These are phyloP conservation scores for Lutraria rhynchaena DNA, from an alignment of 1,140 invertebrate genomes.

Conservation along the genomic window DNA sequence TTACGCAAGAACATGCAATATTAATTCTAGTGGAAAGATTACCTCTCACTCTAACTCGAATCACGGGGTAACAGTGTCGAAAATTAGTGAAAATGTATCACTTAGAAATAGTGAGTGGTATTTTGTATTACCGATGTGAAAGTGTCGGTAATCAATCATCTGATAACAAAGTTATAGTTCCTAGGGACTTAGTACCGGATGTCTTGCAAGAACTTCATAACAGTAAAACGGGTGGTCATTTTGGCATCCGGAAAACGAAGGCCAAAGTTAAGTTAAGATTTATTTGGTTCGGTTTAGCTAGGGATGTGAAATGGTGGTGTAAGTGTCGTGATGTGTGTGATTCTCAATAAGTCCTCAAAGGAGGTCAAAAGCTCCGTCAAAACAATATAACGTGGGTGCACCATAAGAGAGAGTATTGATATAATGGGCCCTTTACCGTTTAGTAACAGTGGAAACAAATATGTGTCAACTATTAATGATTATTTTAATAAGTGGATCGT, in stretches of 20 bases:
- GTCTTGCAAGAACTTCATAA: constrained; percentile 10
- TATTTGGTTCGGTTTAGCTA: background rate
- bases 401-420: constrained; percentile 55
- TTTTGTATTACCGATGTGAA: constrained; percentile 10
- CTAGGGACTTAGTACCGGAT: background rate
- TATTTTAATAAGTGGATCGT: constrained; percentile 73
- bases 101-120: constrained; percentile 2
- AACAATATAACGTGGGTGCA: constrained; percentile 52
- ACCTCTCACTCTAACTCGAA: background rate
- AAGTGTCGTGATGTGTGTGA: constrained; percentile 49
- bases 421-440: constrained; percentile 45
- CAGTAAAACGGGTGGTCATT: constrained; percentile 21
- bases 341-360: background rate
- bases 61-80: background rate
- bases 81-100: constrained; percentile 27
- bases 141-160: background rate
- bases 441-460: constrained; percentile 7
- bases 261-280: background rate
- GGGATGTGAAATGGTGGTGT: constrained; percentile 35
- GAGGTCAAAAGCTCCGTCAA: constrained; percentile 23
- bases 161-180: constrained; percentile 6
- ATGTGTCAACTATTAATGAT: background rate
- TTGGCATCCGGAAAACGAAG: background rate
- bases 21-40: background rate
- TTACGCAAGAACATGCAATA: background rate